These are phyloP conservation scores for Phaethon lepturus DNA, from an alignment of 2,113 vertebrate species.

Conservation along the genomic window DNA sequence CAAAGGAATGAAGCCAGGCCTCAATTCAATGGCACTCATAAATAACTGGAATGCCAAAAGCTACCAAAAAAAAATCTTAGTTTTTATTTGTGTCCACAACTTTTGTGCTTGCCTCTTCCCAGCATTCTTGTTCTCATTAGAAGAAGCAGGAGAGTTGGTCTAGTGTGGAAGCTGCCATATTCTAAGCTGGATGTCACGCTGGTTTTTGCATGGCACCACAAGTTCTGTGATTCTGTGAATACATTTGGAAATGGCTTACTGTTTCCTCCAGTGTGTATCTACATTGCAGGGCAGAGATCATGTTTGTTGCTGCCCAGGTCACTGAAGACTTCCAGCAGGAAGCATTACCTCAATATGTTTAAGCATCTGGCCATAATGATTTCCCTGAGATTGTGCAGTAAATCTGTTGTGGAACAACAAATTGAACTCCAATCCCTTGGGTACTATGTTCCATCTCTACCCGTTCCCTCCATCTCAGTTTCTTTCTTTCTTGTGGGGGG, in stretches of 20 bases:
- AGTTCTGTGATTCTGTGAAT: background rate
- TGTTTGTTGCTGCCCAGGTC: background rate
- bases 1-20: background rate
- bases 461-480: background rate
- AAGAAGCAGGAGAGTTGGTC: background rate
- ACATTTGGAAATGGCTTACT: background rate
- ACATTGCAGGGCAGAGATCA: background rate
- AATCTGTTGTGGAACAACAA: slow-evolving; percentile 34
- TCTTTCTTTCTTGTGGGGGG: background rate
- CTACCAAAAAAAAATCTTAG: background rate
- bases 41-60: background rate
- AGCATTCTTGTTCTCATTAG: background rate
- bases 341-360: slow-evolving; percentile 2
- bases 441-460: slow-evolving; percentile 37
- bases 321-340: background rate
- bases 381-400: slow-evolving; percentile 46
- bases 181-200: background rate
- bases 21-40: background rate
- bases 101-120: background rate
- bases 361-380: background rate
- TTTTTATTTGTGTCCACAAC: background rate
- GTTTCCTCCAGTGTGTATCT: background rate
- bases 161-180: background rate
- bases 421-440: slow-evolving; percentile 16
- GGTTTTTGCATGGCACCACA: background rate